Percentiles rank a stretch among this genome's conserved stretches.
These are phyloP conservation scores for Eremophila alpestris DNA, from an alignment of 2,797 vertebrate genomes.

Conservation along the genomic window DNA sequence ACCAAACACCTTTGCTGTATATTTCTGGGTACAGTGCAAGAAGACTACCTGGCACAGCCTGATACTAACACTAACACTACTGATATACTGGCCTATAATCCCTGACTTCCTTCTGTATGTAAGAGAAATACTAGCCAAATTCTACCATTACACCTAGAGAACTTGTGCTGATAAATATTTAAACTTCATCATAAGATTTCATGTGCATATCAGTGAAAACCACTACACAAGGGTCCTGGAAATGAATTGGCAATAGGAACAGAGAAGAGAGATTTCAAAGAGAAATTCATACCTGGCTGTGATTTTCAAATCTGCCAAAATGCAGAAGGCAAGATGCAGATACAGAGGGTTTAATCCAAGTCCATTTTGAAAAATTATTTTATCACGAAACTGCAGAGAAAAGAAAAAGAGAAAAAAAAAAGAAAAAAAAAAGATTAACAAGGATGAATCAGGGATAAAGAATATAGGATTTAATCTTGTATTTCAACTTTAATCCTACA, in stretches of 20 bases:
- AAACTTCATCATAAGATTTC: neutral
- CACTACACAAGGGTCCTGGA: neutral
- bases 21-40: neutral
- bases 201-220: neutral
- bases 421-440: neutral
- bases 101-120: neutral
- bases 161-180: neutral
- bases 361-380: neutral
- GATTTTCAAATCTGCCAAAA: neutral
- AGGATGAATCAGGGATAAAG: neutral
- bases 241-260: neutral
- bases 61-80: neutral
- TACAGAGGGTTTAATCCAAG: neutral
- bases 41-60: neutral
- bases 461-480: neutral
- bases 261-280: neutral
- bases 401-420: neutral
- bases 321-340: neutral
- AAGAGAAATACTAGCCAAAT: neutral
- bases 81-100: neutral
- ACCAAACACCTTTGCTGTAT: neutral
- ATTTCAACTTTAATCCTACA: conserved; percentile 17
- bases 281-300: neutral
- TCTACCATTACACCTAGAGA: neutral
- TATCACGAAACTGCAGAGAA: neutral